phyloP scores from a whole-genome alignment of 2,888 invertebrate genomes.

The Eupithecia pulchellata region DNA sequence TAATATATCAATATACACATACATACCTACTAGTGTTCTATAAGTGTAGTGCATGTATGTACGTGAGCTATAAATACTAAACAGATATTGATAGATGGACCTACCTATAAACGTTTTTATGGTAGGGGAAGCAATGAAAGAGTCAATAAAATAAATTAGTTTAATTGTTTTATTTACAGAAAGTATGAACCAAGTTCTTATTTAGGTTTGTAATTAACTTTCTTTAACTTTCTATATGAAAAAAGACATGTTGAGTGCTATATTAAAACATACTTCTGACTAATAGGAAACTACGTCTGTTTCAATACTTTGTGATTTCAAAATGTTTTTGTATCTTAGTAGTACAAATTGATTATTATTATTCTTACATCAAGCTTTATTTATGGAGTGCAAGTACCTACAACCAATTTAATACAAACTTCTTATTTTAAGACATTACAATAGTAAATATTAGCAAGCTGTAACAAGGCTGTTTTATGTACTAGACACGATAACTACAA shows the following conservation, averaged over 20 bases:
- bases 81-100: too few species aligned
- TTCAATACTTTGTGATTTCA: slow-evolving; percentile 14
- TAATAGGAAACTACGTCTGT: slow-evolving; percentile 12
- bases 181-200: slow-evolving; percentile 82
- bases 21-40: too few species aligned
- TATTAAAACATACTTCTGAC: slow-evolving; percentile 63
- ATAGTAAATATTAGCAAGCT: slow-evolving; percentile 63
- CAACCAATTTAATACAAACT: slow-evolving; percentile 74
- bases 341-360: slow-evolving; percentile 44
- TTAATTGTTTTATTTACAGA: slow-evolving; percentile 84
- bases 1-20: too few species aligned
- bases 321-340: slow-evolving; percentile 40
- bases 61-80: too few species aligned
- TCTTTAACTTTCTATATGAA: slow-evolving; percentile 72
- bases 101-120: background rate
- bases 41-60: too few species aligned
- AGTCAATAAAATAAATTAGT: slow-evolving; percentile 74
- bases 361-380: slow-evolving; percentile 65
- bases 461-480: slow-evolving; percentile 59
- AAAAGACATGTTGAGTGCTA: slow-evolving; percentile 60
- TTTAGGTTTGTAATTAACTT: slow-evolving; percentile 69
- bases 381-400: slow-evolving; percentile 76
- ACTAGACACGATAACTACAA: slow-evolving; percentile 47
- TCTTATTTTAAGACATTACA: slow-evolving; percentile 57
- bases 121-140: slow-evolving; percentile 33